Base-by-base conservation (phyloP, 1,140 invertebrate species). In the Panulirus ornatus region DNA sequence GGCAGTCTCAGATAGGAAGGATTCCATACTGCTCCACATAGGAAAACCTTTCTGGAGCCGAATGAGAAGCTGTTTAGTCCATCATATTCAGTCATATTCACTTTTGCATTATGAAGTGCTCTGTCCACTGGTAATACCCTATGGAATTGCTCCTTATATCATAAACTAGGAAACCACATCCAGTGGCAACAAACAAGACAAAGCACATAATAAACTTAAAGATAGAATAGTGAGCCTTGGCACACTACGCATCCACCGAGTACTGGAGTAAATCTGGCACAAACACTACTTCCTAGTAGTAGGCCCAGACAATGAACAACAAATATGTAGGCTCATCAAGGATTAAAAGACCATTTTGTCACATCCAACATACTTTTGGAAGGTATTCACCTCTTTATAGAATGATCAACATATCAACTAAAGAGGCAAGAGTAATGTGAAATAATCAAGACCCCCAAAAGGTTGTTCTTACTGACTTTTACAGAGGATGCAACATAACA, bases 371-470 rank as follows among this genome's bases (percentile, higher is more conserved):
- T 30, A 51, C n/a, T 63, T 63, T 36, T 70, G 75, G 36, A 88
- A 78, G 58, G 51, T 30, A 36, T n/a, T 27, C 11, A 63, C n/a
- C 36, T 38, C 36, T 42, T 66, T 66, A 38, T 30, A 27, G 14
- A 86, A 86, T 76, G 38, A 22, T 54, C 54, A 51, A 27, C 22
- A 34, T 71, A 70, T 44, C 44, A 73, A 27, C 76, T 54, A 75
- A 54, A 85, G 66, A 76, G 40, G 36, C 34, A 34, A 86, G 22
- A 76, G 54, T 83, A 51, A 88, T 30, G 70, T 38, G 34, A 82
- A 82, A 83, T 36, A 89, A 89, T 36, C 38, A 82, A 82, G 42
- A 83, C 87, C 87, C 87, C 87, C 87, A 89, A 89, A 83, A 82
- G 87, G 87, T 83, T 51, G 44, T 84, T 89, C 54, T 73, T 66